A percentile compares a stretch with the other conserved stretches of the same genome.
These are phyloP conservation scores for Rhodophaea formosa DNA, from an alignment of 2,888 invertebrate genomes.

Conservation along the genomic window DNA sequence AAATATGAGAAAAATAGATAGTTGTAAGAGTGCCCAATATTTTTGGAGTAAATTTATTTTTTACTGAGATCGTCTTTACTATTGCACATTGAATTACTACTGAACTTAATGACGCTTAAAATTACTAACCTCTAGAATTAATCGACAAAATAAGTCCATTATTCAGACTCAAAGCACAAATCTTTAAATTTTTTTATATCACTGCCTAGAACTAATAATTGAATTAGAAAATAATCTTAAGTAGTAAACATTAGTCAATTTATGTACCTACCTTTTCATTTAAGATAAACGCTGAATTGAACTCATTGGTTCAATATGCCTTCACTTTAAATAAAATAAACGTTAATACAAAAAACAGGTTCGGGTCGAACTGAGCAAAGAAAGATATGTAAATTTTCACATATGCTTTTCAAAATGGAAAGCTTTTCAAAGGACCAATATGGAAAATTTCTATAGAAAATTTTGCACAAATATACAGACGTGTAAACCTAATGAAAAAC, in stretches of 20 bases:
- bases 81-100: constrained; percentile 52
- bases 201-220: constrained; percentile 18
- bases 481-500: no score
- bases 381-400: no score
- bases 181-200: constrained; percentile 15
- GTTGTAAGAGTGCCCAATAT: constrained; percentile 55
- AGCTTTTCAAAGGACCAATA: no score
- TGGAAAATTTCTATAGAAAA: no score
- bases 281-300: no score
- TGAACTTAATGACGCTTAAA: constrained; percentile 23
- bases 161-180: constrained; percentile 18
- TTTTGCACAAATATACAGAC: no score
- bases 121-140: constrained; percentile 55
- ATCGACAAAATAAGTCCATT: constrained; percentile 27
- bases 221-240: not conserved
- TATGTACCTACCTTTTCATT: not conserved
- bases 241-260: not conserved
- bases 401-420: no score
- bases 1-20: constrained; percentile 46
- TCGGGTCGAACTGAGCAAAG: no score
- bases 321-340: no score
- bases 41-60: constrained; percentile 72
- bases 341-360: no score
- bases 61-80: constrained; percentile 54
- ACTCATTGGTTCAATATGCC: no score